Conservation (phyloP, 2,888 invertebrate genomes). For the Platycheirus rosarum region DNA sequence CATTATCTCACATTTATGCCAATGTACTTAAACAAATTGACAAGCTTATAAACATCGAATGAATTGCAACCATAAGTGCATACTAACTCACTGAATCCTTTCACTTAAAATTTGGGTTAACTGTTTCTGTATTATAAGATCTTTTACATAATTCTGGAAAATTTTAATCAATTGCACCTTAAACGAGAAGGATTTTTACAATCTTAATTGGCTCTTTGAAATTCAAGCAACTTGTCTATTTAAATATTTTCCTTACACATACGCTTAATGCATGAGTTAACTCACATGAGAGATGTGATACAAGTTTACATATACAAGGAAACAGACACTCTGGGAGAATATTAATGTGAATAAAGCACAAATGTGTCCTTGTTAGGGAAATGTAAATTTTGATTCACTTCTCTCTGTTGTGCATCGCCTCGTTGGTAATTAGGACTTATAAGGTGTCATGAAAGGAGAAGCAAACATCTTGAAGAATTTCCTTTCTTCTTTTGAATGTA, state of each 20-base stretch:
- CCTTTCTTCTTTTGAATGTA: too few species aligned
- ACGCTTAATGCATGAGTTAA: conserved; percentile 33
- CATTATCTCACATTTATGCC: too few species aligned
- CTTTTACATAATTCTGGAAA: conserved; percentile 5
- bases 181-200: conserved; percentile 3
- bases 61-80: conserved; percentile 1
- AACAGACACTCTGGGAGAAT: not conserved
- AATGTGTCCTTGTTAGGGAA: not conserved
- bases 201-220: conserved; percentile 40
- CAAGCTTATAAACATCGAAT: not conserved
- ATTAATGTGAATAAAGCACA: not conserved
- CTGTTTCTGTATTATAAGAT: too few species aligned
- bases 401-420: too few species aligned
- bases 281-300: not conserved
- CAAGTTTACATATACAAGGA: not conserved
- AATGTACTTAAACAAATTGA: not conserved
- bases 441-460: not conserved
- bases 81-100: conserved; percentile 1
- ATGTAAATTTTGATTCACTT: not conserved
- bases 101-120: not conserved
- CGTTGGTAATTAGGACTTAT: not conserved
- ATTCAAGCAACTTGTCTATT: conserved; percentile 30
- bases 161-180: conserved; percentile 7
- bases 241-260: conserved; percentile 28
- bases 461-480: not conserved